phyloP scores from a whole-genome alignment of 1,140 invertebrate species.

The Zaprionus capensis region DNA sequence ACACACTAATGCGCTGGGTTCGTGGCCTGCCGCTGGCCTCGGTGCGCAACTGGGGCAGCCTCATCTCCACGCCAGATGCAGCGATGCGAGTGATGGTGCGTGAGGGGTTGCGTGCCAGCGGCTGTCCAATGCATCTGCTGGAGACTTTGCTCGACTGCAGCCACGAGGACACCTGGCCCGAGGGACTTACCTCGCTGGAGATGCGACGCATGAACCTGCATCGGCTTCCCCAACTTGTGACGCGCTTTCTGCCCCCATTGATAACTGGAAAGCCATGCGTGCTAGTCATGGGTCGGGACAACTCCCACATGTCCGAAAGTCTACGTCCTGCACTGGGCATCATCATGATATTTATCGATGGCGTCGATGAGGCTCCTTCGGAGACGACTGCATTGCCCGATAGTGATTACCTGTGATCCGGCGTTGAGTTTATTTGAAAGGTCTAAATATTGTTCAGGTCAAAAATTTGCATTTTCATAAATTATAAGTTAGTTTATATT shows the following conservation, averaged over 20 bases:
- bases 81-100: constrained; percentile 55
- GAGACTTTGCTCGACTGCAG: constrained; percentile 57
- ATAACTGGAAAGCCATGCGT: constrained; percentile 52
- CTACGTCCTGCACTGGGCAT: constrained; percentile 51
- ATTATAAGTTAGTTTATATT: not conserved
- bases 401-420: not conserved
- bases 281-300: constrained; percentile 50
- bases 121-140: constrained; percentile 62
- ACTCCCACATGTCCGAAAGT: constrained; percentile 64
- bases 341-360: constrained; percentile 64
- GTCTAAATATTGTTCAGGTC: not conserved
- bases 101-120: constrained; percentile 37
- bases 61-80: constrained; percentile 63
- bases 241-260: constrained; percentile 37
- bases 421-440: not conserved
- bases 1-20: constrained; percentile 62
- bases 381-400: not conserved
- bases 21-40: constrained; percentile 25
- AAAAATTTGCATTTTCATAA: not conserved
- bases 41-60: constrained; percentile 59
- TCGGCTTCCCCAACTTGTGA: constrained; percentile 42
- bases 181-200: constrained; percentile 49
- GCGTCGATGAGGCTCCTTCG: constrained; percentile 50
- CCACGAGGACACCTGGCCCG: constrained; percentile 66
- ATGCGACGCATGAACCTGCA: constrained; percentile 48